phyloP scores from a whole-genome alignment of 2,113 vertebrate species.

The Platichthys stellatus region DNA sequence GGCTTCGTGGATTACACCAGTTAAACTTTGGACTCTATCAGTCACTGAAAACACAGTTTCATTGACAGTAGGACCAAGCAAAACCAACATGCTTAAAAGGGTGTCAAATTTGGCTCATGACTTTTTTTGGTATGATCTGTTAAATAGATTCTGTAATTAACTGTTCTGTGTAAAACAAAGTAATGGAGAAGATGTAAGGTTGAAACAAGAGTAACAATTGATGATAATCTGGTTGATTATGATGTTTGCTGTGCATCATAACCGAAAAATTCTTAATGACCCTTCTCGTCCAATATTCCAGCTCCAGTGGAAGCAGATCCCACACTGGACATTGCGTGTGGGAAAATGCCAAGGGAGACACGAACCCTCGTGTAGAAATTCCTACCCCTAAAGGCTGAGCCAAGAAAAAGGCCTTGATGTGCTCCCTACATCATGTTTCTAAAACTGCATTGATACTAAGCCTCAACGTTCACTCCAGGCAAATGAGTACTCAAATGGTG shows the following conservation, averaged over 20 bases:
- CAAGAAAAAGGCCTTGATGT: constrained; percentile 23
- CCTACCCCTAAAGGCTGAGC: constrained; percentile 19
- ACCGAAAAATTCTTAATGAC: constrained; percentile 1
- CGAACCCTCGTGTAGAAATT: not conserved
- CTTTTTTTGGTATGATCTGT: not conserved
- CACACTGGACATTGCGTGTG: constrained; percentile 39
- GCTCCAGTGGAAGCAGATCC: constrained; percentile 28
- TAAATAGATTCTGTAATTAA: not conserved
- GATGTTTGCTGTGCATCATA: not conserved
- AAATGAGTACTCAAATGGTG: constrained; percentile 3
- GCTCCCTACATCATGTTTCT: constrained; percentile 4
- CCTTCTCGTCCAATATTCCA: constrained; percentile 6
- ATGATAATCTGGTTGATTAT: not conserved
- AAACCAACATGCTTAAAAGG: not conserved
- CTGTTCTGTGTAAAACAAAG: not conserved
- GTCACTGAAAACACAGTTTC: constrained; percentile 10
- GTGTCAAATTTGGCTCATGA: not conserved
- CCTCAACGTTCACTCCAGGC: not conserved
- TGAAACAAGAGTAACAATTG: not conserved
- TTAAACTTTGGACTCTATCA: constrained; percentile 32
- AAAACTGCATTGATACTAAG: constrained; percentile 16
- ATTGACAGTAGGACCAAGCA: not conserved
- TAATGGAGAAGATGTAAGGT: not conserved
- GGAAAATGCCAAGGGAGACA: constrained; percentile 41
- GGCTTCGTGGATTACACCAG: not conserved